These are phyloP conservation scores for Glandiceps talaboti DNA, from an alignment of 53 echinoderm and acorn worm species.

Conservation along the genomic window DNA sequence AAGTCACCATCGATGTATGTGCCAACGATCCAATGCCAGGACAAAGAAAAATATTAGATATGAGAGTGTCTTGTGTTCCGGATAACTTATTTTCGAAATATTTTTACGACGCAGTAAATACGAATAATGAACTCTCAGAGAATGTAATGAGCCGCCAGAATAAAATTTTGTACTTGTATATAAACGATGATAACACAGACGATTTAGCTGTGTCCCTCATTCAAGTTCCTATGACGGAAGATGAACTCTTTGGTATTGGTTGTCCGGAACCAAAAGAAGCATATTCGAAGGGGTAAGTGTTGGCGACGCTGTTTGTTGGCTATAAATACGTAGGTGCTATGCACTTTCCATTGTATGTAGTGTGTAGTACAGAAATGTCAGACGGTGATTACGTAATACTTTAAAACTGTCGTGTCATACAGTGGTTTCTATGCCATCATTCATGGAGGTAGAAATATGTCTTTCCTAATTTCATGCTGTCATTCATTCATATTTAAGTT, in stretches of 20 bases:
- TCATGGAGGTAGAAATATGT: too few relatives aligned
- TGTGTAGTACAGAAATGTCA: too few relatives aligned
- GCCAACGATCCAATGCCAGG: constrained; percentile 83
- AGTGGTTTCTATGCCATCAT: too few relatives aligned
- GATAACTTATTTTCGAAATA: constrained; percentile 61
- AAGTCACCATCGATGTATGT: constrained; percentile 75
- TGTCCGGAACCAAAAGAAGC: constrained; percentile 62
- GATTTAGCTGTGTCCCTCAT: constrained; percentile 25
- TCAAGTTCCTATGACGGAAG: constrained; percentile 45
- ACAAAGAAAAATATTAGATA: constrained; percentile 77
- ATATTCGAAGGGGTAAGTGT: constrained; percentile 63
- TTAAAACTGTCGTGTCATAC: too few relatives aligned
- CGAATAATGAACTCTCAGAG: constrained; percentile 19
- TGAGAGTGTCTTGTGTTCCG: constrained; percentile 69
- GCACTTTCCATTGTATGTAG: too few relatives aligned
- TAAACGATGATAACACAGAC: constrained; percentile 44
- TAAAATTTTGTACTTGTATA: constrained; percentile 49
- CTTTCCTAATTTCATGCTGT: too few relatives aligned
- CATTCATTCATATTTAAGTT: too few relatives aligned
- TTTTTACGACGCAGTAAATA: constrained; percentile 13
- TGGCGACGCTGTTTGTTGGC: too few relatives aligned
- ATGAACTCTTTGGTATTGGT: constrained; percentile 68
- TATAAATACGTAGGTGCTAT: too few relatives aligned
- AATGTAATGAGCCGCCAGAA: constrained; percentile 45
- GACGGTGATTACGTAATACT: too few relatives aligned